Conservation (phyloP, 2,888 invertebrate genomes). For the Meiosimyza decipiens region DNA sequence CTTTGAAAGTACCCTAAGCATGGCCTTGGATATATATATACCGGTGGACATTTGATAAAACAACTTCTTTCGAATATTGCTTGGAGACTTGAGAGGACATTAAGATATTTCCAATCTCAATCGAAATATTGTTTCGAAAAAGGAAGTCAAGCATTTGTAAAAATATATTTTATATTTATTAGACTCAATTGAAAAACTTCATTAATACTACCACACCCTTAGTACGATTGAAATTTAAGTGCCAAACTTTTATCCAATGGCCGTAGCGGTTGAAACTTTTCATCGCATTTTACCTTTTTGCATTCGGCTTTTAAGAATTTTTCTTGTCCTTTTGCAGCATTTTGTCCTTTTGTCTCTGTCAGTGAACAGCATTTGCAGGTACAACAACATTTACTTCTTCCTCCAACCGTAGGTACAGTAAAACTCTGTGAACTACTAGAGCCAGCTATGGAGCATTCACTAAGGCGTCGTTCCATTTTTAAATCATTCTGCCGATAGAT, state of each 20-base stretch:
- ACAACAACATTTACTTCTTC: neutral
- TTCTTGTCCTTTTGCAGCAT: neutral
- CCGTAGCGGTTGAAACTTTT: neutral
- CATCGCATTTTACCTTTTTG: neutral
- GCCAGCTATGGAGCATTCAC: neutral
- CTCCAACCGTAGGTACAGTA: no score
- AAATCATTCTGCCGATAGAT: slow-evolving; percentile 17
- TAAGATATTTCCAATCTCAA: no score
- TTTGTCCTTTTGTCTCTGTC: neutral
- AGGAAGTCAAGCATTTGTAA: no score
- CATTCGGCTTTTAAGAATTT: neutral
- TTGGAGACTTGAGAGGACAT: no score
- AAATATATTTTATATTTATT: no score
- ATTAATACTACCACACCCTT: neutral
- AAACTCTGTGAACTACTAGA: neutral
- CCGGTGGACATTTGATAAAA: no score
- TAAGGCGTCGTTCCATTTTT: slow-evolving; percentile 4
- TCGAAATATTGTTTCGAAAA: no score
- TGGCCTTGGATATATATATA: no score
- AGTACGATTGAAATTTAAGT: slow-evolving; percentile 16
- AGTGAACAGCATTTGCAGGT: neutral
- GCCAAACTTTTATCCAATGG: slow-evolving; percentile 26
- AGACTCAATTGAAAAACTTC: no score
- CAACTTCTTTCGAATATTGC: no score
- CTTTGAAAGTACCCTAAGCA: no score